These are phyloP conservation scores for Aporrectodea caliginosa DNA, from an alignment of 1,140 invertebrate species.

Conservation along the genomic window DNA sequence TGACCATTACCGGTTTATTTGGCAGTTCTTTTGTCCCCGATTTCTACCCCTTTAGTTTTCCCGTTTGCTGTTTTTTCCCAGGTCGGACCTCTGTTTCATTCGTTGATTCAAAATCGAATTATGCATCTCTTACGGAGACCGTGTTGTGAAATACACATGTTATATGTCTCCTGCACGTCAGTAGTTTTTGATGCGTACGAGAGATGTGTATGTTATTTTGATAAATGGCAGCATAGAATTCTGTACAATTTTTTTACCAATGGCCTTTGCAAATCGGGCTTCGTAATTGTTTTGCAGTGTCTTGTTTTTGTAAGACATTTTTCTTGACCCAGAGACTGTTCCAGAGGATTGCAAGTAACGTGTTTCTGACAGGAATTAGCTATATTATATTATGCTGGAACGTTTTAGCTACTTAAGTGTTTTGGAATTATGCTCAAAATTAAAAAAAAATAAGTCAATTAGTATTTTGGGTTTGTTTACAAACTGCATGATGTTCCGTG, in stretches of 20 bases:
- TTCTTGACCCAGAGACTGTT: not conserved
- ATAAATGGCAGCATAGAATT: not conserved
- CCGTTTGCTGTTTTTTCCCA: too few relatives aligned
- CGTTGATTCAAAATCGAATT: too few relatives aligned
- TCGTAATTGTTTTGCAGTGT: not conserved
- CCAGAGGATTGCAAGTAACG: not conserved
- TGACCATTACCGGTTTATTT: too few relatives aligned
- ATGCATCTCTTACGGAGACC: too few relatives aligned
- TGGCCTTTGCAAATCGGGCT: not conserved
- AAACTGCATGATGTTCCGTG: not conserved
- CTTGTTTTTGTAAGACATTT: not conserved
- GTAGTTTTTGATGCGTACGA: not conserved
- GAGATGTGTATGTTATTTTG: not conserved
- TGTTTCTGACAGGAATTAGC: not conserved
- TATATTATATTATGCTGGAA: not conserved
- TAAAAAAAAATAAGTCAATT: not conserved
- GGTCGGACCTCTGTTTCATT: too few relatives aligned
- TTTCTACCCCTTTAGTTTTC: too few relatives aligned
- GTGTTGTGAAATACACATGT: too few relatives aligned
- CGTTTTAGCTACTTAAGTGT: not conserved
- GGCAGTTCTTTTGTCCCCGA: too few relatives aligned
- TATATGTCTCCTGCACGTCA: not conserved
- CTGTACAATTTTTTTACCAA: not conserved
- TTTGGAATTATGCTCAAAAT: slow-evolving; percentile 3
- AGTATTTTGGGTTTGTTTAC: not conserved